phyloP scores from a whole-genome alignment of 2,113 vertebrate genomes.

The Cryptomyrus ogoouensis region DNA sequence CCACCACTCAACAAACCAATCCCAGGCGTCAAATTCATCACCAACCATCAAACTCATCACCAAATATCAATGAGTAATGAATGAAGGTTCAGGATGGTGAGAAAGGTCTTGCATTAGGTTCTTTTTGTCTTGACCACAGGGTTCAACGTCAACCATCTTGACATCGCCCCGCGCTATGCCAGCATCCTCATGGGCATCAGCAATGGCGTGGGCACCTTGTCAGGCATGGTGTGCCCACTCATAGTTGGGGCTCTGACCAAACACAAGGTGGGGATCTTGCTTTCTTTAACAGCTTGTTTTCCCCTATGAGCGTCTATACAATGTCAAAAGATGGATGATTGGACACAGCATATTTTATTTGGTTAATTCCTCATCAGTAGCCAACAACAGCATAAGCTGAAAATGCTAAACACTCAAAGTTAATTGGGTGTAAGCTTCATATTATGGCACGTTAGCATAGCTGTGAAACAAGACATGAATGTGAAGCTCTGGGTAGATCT shows the following conservation, averaged over 20 bases:
- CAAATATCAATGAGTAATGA: background rate
- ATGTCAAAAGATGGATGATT: background rate
- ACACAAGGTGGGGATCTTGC: constrained; percentile 76
- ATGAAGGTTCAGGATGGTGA: background rate
- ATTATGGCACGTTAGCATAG: background rate
- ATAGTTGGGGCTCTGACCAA: constrained; percentile 94
- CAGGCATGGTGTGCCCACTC: constrained; percentile 92
- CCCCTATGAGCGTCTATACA: background rate
- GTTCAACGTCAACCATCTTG: constrained; percentile 95
- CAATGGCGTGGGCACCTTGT: constrained; percentile 89
- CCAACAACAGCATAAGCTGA: background rate
- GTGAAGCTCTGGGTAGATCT: background rate
- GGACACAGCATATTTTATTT: background rate
- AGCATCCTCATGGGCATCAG: constrained; percentile 98
- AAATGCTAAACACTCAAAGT: background rate
- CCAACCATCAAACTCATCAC: background rate
- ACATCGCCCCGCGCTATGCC: constrained; percentile 94
- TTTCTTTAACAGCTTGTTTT: background rate
- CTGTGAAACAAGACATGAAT: background rate
- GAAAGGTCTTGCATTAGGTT: background rate
- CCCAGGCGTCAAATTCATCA: background rate
- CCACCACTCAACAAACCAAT: background rate
- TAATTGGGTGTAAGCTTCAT: background rate
- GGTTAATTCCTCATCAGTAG: background rate
- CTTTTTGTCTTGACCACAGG: constrained; percentile 57